A percentile compares a stretch with the other conserved stretches of the same genome.
phyloP scores from a whole-genome alignment of 2,113 vertebrate species.

The Connochaetes taurinus region DNA sequence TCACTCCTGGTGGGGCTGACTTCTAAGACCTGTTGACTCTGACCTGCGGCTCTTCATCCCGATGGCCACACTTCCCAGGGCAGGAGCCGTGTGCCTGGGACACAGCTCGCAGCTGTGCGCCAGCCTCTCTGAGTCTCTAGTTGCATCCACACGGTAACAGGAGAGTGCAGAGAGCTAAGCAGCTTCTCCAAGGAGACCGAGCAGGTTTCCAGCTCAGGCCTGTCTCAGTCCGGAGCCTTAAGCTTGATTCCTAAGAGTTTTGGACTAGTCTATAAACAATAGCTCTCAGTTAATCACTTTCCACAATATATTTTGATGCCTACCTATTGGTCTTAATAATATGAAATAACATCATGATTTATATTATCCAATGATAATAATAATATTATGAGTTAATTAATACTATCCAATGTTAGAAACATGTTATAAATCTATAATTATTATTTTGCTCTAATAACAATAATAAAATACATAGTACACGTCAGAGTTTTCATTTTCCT shows the following conservation, averaged over 20 bases:
- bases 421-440: background rate
- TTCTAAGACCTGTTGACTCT: background rate
- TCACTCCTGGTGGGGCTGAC: accelerated
- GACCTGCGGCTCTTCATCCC: accelerated
- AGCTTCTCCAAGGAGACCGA: background rate
- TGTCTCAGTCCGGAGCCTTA: background rate
- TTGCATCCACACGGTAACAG: background rate
- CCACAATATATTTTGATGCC: background rate
- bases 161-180: background rate
- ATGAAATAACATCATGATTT: background rate
- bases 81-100: accelerated
- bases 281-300: background rate
- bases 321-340: background rate
- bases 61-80: accelerated
- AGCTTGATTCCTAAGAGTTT: background rate
- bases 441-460: background rate
- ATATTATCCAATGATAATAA: background rate
- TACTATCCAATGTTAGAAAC: background rate
- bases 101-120: accelerated
- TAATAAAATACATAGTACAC: background rate
- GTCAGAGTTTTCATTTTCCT: background rate
- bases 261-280: background rate
- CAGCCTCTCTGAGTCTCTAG: background rate
- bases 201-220: background rate
- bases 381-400: background rate